Evolutionary conservation across 1,140 invertebrate species (phyloP).

Genomic region (Pseudomyrmex sp.): DNA sequence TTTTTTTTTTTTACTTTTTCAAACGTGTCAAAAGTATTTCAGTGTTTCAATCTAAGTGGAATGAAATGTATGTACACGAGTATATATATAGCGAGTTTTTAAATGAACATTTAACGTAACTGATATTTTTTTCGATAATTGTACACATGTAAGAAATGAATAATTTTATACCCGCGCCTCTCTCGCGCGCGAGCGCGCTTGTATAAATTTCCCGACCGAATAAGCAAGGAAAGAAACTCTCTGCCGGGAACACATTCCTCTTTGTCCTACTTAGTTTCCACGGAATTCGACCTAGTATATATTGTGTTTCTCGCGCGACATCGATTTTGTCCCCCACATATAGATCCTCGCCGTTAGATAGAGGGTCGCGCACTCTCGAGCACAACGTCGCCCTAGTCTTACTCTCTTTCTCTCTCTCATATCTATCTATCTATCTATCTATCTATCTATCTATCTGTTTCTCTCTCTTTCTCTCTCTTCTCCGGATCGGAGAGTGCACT

Average conservation of each 20-base stretch:
- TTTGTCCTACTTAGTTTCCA: constrained; percentile 21
- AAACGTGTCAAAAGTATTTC: not conserved
- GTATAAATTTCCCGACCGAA: not conserved
- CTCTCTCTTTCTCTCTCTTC: too few species aligned
- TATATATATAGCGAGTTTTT: too few species aligned
- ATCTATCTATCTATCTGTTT: too few species aligned
- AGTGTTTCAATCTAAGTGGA: not conserved
- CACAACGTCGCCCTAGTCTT: constrained; percentile 36
- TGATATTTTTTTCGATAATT: not conserved
- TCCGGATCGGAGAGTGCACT: constrained; percentile 54
- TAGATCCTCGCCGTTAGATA: constrained; percentile 64
- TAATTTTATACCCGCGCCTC: not conserved
- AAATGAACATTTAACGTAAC: too few species aligned
- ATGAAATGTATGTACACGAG: too few species aligned
- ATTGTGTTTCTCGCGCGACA: constrained; percentile 3
- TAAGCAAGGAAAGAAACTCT: not conserved
- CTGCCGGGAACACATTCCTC: not conserved
- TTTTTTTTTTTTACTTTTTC: not conserved
- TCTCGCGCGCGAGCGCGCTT: not conserved
- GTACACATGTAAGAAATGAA: not conserved
- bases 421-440: too few species aligned
- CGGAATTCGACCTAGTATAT: not conserved
- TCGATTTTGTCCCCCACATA: constrained; percentile 57
- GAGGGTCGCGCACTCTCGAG: constrained; percentile 46
- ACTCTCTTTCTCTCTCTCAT: not conserved